phyloP scores from a whole-genome alignment of 2,888 invertebrate genomes.

The Leptopilina drosophilae region DNA sequence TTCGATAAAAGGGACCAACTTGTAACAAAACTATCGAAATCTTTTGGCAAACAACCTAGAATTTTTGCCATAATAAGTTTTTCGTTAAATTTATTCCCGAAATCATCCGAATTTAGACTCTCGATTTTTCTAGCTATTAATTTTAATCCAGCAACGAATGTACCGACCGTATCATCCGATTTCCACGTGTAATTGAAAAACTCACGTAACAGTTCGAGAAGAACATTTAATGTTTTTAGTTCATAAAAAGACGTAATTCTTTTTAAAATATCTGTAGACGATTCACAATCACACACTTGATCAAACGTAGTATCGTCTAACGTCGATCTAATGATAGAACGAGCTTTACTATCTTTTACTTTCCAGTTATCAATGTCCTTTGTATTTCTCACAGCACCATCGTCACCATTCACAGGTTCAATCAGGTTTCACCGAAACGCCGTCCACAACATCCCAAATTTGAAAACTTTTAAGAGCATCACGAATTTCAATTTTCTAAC shows the following conservation, averaged over 20 bases:
- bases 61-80: conserved; percentile 51
- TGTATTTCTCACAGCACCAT: not conserved
- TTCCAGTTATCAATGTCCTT: conserved; percentile 44
- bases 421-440: not conserved
- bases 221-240: conserved; percentile 42
- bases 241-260: conserved; percentile 37
- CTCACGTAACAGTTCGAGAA: conserved; percentile 26
- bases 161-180: conserved; percentile 41
- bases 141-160: conserved; percentile 35
- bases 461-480: conserved; percentile 42
- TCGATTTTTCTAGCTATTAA: conserved; percentile 41
- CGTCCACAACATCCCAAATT: conserved; percentile 45
- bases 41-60: conserved; percentile 44
- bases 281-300: conserved; percentile 44
- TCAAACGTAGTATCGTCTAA: conserved; percentile 44
- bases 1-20: conserved; percentile 50
- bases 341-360: conserved; percentile 41
- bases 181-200: conserved; percentile 35
- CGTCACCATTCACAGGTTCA: not conserved
- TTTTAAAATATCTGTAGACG: conserved; percentile 41
- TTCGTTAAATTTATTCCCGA: conserved; percentile 46
- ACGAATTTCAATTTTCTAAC: conserved; percentile 47
- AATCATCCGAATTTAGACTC: conserved; percentile 47
- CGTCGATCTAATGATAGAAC: conserved; percentile 42
- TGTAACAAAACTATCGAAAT: conserved; percentile 44